Evolutionary conservation across 2,113 vertebrate genomes (phyloP), one percentile per base, ranked within the genome.

Genomic region (Lipophrys pholis): DNA sequence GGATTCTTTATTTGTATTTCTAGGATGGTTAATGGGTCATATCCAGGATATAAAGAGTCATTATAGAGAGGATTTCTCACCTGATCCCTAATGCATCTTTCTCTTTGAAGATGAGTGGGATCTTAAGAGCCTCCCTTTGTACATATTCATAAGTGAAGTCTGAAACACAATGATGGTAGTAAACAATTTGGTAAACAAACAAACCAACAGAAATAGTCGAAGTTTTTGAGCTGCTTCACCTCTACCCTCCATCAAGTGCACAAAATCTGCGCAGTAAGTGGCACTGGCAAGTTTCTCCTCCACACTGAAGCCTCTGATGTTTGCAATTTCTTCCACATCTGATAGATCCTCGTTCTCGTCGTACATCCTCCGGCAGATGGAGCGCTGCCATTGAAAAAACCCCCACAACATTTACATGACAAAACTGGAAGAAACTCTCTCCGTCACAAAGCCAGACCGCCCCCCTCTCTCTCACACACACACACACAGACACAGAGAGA

Each of bases 91-190:
- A 93, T 86, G 96, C 97, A 83, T 96, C 94, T 90, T 96, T 97
- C 87, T 94, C 95, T 89, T 94, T 95, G 90, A 99, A 99, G 84
- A 99, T 88, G 55, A 99, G 95, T 12, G 97, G 97, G 48, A 94
- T 90, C 88, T 93, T 91, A 61, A 99, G 95, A 52, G 95, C 97
- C 89, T 99, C 96, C 91, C 92, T 96, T 85, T 99, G 97, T 82
- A 97, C 97, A 41, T 98, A 99, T 69, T 97, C 97, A 91, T 96
- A 99, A 52, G 96, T 98, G 87, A 99, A 98, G 90, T 99, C 97
- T 99, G 94, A 76, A 76, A 84, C 76, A 89, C 11, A 81, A 73
- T 17, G 21, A 6, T 16, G 54, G n/a, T 51, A 30, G 21, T 30
- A 30, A 30, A 30, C 21, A 30, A 30, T 30, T 30, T 30, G 21